Percentiles rank a stretch among this genome's conserved stretches.
Conservation (phyloP, 2,888 invertebrate genomes). For the Nomada flava region DNA sequence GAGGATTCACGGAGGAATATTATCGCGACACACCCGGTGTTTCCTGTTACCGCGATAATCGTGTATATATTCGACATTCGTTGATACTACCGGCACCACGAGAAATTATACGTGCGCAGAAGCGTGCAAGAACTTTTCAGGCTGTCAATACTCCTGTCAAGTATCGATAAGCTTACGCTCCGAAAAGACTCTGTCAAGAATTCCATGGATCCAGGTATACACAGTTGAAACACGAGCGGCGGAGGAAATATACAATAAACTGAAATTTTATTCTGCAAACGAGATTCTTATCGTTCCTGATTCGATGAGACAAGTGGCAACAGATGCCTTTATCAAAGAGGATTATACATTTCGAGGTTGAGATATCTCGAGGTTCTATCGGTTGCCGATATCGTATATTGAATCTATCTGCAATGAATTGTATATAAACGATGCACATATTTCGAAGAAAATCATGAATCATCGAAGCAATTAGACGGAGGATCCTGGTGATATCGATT, state of each 20-base stretch:
- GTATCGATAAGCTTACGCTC: neutral
- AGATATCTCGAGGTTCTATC: neutral
- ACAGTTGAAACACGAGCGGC: no score
- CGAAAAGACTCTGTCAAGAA: neutral
- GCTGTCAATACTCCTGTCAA: constrained; percentile 31
- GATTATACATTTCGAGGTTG: neutral
- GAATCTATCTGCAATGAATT: neutral
- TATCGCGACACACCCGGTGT: constrained; percentile 72
- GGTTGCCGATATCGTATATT: neutral
- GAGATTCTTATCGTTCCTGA: neutral
- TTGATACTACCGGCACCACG: constrained; percentile 49
- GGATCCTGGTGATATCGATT: neutral
- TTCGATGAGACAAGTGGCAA: neutral
- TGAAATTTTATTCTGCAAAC: neutral
- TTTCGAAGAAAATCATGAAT: neutral
- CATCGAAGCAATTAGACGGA: neutral
- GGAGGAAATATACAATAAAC: neutral
- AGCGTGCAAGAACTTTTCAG: constrained; percentile 32
- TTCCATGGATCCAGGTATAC: neutral
- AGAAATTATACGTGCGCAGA: constrained; percentile 38
- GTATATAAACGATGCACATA: neutral
- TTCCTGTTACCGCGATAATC: constrained; percentile 72
- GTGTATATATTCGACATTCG: constrained; percentile 57
- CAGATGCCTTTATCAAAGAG: neutral
- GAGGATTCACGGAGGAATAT: constrained; percentile 36